Base-by-base conservation (phyloP, 2,888 invertebrate species). In the Agriopis marginaria region DNA sequence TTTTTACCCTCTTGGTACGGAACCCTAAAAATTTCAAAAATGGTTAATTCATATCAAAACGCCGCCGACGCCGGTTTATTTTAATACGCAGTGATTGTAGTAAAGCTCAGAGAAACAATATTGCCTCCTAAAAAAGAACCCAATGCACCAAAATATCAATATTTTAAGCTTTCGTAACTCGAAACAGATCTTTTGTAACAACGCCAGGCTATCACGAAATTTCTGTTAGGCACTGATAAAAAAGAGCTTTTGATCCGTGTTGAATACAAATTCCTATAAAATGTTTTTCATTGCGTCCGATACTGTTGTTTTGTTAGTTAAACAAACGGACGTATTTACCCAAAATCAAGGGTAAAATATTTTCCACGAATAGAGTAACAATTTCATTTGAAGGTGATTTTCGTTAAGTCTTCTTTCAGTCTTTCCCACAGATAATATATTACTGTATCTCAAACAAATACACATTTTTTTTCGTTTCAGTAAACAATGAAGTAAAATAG, bases 251-350 rank as follows among this genome's bases (percentile, higher is more conserved):
- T 62, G 51, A 62, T 66, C 58, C 62, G 47, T 58, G 65, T 32
- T 62, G 62, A 64, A 68, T 68, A 64, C 54, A 32, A 56, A 61
- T 55, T 68, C 63, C 60, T 60, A 60, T 69, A 60, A 68, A 71
- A 68, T 54, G 62, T 66, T 73, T 67, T 70, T 68, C 66, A 72
- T 66, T 51, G 66, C 68, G 45, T 44, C 58, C 42, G 49, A 54
- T 68, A 70, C 51, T 66, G 70, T 45, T 68, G 71, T 68, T 73
- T 68, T 68, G 71, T 75, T 71, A 67, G 58, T 65, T 58, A 61
- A 68, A 71, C 55, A 65, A 71, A 58, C 54, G 58, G 49, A 53
- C 7, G 47, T 71, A 71, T 73, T 72, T 71, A 66, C 66, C 63
- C 65, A 68, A 54, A 55, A 71, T 70, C 70, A 70, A 62, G 40